Percentiles rank a stretch among this genome's conserved stretches.
Evolutionary conservation across 2,888 invertebrate genomes (phyloP).

Genomic region (Eupithecia subfuscata): DNA sequence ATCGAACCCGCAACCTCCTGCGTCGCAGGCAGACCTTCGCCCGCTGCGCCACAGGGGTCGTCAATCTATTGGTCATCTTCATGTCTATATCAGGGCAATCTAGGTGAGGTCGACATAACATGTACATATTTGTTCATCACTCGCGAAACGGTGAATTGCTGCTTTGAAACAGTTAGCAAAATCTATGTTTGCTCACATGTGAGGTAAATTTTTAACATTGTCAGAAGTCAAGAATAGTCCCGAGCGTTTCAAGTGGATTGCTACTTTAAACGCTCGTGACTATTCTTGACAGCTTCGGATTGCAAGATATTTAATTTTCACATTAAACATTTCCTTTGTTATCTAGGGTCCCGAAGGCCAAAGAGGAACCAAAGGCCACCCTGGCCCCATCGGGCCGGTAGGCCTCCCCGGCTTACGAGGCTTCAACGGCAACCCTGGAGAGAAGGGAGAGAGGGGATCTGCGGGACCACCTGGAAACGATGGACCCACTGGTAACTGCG

Average conservation of each 20-base stretch:
- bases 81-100: not conserved
- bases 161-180: not conserved
- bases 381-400: slow-evolving; percentile 88
- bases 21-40: no score
- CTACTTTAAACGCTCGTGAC: no score
- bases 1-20: no score
- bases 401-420: slow-evolving; percentile 89
- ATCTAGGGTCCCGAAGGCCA: slow-evolving; percentile 86
- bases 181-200: not conserved
- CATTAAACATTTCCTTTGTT: not conserved
- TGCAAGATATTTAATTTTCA: not conserved
- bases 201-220: not conserved
- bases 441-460: slow-evolving; percentile 90
- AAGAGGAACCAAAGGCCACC: slow-evolving; percentile 88
- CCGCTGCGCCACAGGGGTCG: no score
- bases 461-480: slow-evolving; percentile 89
- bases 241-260: no score
- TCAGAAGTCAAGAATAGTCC: no score
- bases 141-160: not conserved
- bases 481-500: slow-evolving; percentile 86
- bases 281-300: no score
- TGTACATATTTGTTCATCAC: not conserved
- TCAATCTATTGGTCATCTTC: not conserved
- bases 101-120: not conserved
- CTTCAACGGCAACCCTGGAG: slow-evolving; percentile 86